phyloP scores from a whole-genome alignment of 2,797 vertebrate genomes.

The Synaphobranchus kaupii region DNA sequence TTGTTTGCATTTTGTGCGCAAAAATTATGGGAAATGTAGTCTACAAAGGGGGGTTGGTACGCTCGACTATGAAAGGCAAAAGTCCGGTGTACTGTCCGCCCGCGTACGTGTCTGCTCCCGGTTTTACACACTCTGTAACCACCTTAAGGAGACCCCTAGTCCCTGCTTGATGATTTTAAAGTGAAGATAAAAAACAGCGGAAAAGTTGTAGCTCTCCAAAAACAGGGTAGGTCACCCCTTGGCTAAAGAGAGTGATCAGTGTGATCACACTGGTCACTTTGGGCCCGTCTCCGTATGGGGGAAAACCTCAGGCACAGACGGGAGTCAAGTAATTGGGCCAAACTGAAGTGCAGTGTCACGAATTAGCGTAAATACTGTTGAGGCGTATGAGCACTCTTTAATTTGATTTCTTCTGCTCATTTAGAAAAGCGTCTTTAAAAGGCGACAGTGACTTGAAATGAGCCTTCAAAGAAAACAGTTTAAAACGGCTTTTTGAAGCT shows the following conservation, averaged over 20 bases:
- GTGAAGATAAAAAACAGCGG: not conserved
- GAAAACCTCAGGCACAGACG: conserved; percentile 7
- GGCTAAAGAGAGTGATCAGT: not conserved
- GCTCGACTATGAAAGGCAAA: too few relatives aligned
- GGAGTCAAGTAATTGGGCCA: conserved; percentile 66
- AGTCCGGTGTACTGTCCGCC: too few relatives aligned
- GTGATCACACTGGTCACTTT: not conserved
- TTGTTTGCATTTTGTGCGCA: too few relatives aligned
- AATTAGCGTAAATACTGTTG: conserved; percentile 64
- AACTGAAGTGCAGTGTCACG: conserved; percentile 66
- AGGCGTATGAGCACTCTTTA: conserved; percentile 60
- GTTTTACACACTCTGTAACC: too few relatives aligned
- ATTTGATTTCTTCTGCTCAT: conserved; percentile 58
- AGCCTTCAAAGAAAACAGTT: conserved; percentile 44
- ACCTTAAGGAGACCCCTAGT: too few relatives aligned
- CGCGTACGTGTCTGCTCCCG: too few relatives aligned
- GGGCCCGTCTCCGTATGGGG: not conserved
- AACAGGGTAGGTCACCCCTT: not conserved
- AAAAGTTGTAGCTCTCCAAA: not conserved
- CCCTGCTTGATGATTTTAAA: not conserved
- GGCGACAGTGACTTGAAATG: conserved; percentile 31
- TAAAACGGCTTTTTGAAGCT: conserved; percentile 43
- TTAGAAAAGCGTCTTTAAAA: conserved; percentile 40
- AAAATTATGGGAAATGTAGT: too few relatives aligned
- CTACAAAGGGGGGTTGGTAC: too few relatives aligned